Percentiles rank a stretch among this genome's conserved stretches.
Conservation (phyloP, 1,140 invertebrate genomes). For the Bombus waltoni region DNA sequence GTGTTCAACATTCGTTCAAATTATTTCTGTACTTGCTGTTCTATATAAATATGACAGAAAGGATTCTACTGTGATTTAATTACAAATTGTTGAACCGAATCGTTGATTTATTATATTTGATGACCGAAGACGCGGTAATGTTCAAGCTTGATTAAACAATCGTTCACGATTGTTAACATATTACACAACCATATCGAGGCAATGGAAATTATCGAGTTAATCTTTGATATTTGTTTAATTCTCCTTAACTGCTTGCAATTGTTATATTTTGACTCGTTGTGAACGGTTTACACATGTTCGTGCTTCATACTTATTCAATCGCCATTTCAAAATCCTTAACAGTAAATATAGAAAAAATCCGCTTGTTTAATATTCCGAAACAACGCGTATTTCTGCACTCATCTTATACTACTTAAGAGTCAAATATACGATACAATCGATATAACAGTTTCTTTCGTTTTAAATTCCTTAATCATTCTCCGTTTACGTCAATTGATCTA, state of each 20-base stretch:
- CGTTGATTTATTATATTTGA: neutral
- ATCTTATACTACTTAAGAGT: neutral
- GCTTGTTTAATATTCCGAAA: neutral
- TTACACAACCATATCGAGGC: neutral
- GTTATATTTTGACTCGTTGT: neutral
- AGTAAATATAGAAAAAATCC: neutral
- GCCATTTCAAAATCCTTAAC: too few relatives aligned
- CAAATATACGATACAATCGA: neutral
- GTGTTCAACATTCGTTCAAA: neutral
- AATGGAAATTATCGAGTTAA: neutral
- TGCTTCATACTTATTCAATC: too few relatives aligned
- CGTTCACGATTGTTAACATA: neutral
- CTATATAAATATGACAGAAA: neutral
- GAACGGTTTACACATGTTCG: neutral
- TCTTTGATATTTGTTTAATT: neutral
- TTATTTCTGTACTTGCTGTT: neutral
- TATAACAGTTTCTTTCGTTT: neutral
- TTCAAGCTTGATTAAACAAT: neutral
- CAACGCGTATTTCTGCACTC: too few relatives aligned
- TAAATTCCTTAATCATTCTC: neutral
- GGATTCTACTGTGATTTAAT: neutral
- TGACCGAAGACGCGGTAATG: neutral
- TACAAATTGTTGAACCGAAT: neutral
- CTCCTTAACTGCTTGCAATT: neutral
- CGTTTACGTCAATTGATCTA: conserved; percentile 11